Conservation (phyloP, 1,140 invertebrate genomes). For the Drosophila persimilis region DNA sequence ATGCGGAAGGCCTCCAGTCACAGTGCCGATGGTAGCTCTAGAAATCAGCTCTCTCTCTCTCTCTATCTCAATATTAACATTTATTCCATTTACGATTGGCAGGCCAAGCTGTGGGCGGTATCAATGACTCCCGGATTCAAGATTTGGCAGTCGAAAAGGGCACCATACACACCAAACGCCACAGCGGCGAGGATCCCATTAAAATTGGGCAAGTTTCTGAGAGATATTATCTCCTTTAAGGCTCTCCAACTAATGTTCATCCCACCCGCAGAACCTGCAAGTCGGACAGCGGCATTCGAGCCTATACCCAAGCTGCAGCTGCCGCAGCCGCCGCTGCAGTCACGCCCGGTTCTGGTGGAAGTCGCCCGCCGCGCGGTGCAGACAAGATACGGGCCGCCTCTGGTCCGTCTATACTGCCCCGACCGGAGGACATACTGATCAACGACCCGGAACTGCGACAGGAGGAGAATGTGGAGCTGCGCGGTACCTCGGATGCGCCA, state of each 20-base stretch:
- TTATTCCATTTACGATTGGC: slow-evolving; percentile 2
- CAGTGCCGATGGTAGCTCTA: slow-evolving; percentile 87
- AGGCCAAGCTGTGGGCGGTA: slow-evolving; percentile 81
- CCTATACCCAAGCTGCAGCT: slow-evolving; percentile 83
- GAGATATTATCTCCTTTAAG: neutral
- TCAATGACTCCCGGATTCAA: slow-evolving; percentile 83
- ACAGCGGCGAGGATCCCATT: slow-evolving; percentile 95
- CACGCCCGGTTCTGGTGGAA: slow-evolving; percentile 56
- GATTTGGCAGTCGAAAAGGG: slow-evolving; percentile 92
- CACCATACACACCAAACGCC: slow-evolving; percentile 97
- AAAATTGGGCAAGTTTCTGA: slow-evolving; percentile 85
- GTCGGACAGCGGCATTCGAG: slow-evolving; percentile 86
- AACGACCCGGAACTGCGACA: slow-evolving; percentile 84
- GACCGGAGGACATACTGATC: slow-evolving; percentile 85
- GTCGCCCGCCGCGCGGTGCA: slow-evolving; percentile 84
- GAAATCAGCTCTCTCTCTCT: neutral
- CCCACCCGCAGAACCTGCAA: slow-evolving; percentile 83
- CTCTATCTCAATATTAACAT: neutral
- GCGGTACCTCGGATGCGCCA: slow-evolving; percentile 74
- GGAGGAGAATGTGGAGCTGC: slow-evolving; percentile 80
- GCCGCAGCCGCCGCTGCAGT: slow-evolving; percentile 69
- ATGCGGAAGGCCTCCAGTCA: slow-evolving; percentile 95
- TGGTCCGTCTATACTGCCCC: slow-evolving; percentile 86
- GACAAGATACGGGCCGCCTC: slow-evolving; percentile 87
- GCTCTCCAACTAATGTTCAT: neutral